A percentile compares a stretch with the other conserved stretches of the same genome.
Evolutionary conservation across 2,113 vertebrate genomes (phyloP).

Genomic region (Dicrurus megarhynchus): DNA sequence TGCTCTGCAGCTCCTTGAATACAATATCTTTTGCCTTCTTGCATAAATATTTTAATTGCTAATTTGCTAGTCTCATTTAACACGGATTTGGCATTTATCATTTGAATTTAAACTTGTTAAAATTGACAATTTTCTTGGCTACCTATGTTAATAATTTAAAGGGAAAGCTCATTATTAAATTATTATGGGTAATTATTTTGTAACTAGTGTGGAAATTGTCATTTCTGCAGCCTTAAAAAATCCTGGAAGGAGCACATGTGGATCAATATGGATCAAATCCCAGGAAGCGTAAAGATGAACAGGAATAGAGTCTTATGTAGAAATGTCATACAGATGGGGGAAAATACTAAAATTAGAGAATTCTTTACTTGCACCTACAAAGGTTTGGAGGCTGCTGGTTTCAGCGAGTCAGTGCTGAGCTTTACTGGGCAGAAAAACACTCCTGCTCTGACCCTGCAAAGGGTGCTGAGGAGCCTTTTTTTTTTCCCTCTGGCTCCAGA

Average conservation of each 20-base stretch:
- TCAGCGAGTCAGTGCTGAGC: neutral
- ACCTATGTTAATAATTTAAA: slow-evolving; percentile 66
- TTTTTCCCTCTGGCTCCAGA: neutral
- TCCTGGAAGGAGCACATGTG: neutral
- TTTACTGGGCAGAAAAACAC: neutral
- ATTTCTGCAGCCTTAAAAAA: slow-evolving; percentile 18
- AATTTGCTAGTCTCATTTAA: slow-evolving; percentile 68
- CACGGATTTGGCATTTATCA: slow-evolving; percentile 43
- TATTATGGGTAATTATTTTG: slow-evolving; percentile 59
- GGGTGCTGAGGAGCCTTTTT: neutral
- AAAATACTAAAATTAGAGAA: neutral
- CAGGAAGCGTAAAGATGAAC: neutral
- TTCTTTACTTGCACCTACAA: neutral
- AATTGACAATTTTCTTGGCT: slow-evolving; percentile 61
- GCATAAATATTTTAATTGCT: slow-evolving; percentile 70
- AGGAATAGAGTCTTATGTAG: neutral
- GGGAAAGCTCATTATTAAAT: slow-evolving; percentile 56
- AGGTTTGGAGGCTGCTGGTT: neutral
- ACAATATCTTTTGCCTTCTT: slow-evolving; percentile 31
- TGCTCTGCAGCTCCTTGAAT: neutral
- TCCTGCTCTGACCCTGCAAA: neutral
- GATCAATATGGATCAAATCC: neutral
- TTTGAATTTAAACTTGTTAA: slow-evolving; percentile 52
- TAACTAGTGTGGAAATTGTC: slow-evolving; percentile 4
- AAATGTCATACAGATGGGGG: neutral